Evolutionary conservation across 2,888 invertebrate species (phyloP).

Genomic region (Amphimallon solstitiale): DNA sequence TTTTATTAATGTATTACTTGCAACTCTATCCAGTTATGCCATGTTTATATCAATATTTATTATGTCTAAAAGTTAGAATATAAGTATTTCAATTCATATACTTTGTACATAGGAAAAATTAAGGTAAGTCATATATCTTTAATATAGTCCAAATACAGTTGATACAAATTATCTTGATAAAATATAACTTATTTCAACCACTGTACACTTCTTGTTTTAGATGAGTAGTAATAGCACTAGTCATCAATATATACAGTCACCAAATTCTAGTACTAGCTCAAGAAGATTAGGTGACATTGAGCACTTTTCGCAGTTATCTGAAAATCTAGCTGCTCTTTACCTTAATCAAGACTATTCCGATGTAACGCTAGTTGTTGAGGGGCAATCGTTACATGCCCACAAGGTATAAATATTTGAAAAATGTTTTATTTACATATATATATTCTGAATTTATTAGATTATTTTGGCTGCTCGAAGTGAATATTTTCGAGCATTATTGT

Average conservation of each 20-base stretch:
- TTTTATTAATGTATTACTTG: too few species aligned
- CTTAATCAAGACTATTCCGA: constrained; percentile 91
- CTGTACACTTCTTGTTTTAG: constrained; percentile 37
- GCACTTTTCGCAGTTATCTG: constrained; percentile 78
- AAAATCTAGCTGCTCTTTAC: constrained; percentile 87
- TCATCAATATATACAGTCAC: constrained; percentile 58
- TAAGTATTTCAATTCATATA: too few species aligned
- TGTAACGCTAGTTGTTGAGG: constrained; percentile 87
- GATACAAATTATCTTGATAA: too few species aligned
- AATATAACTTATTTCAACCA: too few species aligned
- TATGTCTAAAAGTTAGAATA: too few species aligned
- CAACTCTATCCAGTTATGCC: too few species aligned
- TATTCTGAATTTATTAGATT: constrained; percentile 63
- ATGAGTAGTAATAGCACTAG: constrained; percentile 56
- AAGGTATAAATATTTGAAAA: constrained; percentile 64
- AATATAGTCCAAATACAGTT: too few species aligned
- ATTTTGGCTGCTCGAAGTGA: constrained; percentile 95
- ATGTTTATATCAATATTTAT: too few species aligned
- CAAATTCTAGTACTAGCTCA: constrained; percentile 47
- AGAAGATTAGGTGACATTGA: constrained; percentile 71
- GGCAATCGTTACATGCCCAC: constrained; percentile 74
- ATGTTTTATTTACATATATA: background rate
- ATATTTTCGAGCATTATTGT: constrained; percentile 89
- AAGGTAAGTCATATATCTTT: too few species aligned
- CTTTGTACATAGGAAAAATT: too few species aligned